Base-by-base conservation (phyloP, 2,888 invertebrate species). In the Drosophila sordidula region DNA sequence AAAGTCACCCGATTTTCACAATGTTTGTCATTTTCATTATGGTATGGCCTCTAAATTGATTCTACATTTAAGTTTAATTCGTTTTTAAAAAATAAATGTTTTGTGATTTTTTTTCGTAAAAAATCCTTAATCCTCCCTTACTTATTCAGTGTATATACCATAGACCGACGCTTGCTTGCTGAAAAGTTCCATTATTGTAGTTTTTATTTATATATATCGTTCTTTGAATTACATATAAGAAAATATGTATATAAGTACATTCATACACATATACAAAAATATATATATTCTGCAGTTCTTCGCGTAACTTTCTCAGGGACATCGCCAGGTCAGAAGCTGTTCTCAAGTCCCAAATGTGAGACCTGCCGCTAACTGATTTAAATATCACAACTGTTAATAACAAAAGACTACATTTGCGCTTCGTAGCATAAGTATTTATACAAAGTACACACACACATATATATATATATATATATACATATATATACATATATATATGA, bases 351-450 rank as follows among this genome's bases (percentile, higher is more conserved):
- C 38, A 49, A 25, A 41, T 8, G 32, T 49, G 41, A 22, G 34
- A 57, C 52, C 64, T 57, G 36, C 50, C 66, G 64, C 61, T 63
- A 68, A 73, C 82, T 64, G 69, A 69, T 47, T 75, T 41, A 81
- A 75, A 82, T 82, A 82, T 88, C 81, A 82, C 86, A 82, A 82
- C 79, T 75, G 83, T 81, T 87, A 67, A 72, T 62, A 78, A 84
- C 65, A 80, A 77, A 70, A 75, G 86, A 82, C 80, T 82, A 70
- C 69, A 75, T 69, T 75, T 70, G 58, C 62, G 78, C 52, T 56
- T 62, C 64, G 45, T 39, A 58, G 47, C 46, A 70, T 66, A 62
- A 47, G 67, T 52, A 62, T n/a, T 62, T 29, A 49, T 59, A 59
- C 38, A 49, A 58, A 56, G 38, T 59, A 66, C 45, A 39, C 32